Conservation (phyloP, 1,140 invertebrate species). For the Solenopsis invicta region DNA sequence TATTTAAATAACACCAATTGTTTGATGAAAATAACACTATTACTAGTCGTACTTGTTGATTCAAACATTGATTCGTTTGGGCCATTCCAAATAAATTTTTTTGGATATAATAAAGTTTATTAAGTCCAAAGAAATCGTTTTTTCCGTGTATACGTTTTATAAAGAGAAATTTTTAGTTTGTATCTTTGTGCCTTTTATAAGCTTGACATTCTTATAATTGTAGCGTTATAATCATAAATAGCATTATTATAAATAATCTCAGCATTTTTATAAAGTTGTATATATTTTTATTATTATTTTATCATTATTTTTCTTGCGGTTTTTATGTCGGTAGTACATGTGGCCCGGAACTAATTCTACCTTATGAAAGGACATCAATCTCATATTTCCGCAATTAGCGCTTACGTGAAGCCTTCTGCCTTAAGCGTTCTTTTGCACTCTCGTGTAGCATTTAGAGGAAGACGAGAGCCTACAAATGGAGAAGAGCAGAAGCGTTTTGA, state of each 20-base stretch:
- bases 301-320: neutral
- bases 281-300: neutral
- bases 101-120: no score
- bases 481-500: conserved; percentile 35
- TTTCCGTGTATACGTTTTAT: neutral
- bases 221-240: neutral
- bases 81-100: no score
- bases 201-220: conserved; percentile 1
- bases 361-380: neutral
- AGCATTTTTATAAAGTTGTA: conserved; percentile 4
- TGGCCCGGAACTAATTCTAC: conserved; percentile 23
- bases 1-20: no score
- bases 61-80: no score
- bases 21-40: no score
- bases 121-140: neutral
- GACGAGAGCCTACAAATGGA: conserved; percentile 35
- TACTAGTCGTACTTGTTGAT: no score
- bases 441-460: conserved; percentile 46
- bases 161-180: neutral
- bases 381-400: conserved; percentile 20
- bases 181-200: neutral
- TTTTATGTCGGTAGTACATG: neutral
- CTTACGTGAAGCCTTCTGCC: neutral
- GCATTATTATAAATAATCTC: neutral
- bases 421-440: conserved; percentile 15